Conservation (phyloP, 2,888 invertebrate genomes). For the Tenthredo amoena region DNA sequence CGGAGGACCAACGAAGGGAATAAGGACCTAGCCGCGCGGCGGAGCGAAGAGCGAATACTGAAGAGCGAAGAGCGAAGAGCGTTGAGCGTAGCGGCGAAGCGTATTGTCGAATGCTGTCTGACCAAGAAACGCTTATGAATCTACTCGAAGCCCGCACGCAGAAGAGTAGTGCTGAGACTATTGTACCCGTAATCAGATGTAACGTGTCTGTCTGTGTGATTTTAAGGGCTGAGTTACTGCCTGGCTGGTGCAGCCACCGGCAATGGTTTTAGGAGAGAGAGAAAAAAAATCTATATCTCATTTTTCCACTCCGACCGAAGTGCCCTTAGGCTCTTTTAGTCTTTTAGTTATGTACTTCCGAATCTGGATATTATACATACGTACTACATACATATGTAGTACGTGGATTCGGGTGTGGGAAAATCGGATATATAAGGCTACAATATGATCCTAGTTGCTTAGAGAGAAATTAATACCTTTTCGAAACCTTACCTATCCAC, state of each 20-base stretch:
- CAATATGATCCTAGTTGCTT: background rate
- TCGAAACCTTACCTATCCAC: conserved; percentile 2
- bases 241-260: background rate
- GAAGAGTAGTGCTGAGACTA: background rate
- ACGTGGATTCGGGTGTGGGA: background rate
- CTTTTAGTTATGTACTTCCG: background rate
- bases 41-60: background rate
- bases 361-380: background rate
- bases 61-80: background rate
- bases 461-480: background rate
- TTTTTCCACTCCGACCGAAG: background rate
- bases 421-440: background rate
- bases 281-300: background rate
- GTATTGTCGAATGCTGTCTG: background rate
- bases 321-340: background rate
- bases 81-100: background rate
- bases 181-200: background rate
- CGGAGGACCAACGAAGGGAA: background rate
- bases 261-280: background rate
- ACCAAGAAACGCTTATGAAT: conserved; percentile 21
- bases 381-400: background rate
- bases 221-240: background rate
- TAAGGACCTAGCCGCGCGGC: background rate
- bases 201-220: background rate
- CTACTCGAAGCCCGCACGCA: background rate